Base-by-base conservation (phyloP, 1,140 invertebrate species). In the Helicorthomorpha holstii region DNA sequence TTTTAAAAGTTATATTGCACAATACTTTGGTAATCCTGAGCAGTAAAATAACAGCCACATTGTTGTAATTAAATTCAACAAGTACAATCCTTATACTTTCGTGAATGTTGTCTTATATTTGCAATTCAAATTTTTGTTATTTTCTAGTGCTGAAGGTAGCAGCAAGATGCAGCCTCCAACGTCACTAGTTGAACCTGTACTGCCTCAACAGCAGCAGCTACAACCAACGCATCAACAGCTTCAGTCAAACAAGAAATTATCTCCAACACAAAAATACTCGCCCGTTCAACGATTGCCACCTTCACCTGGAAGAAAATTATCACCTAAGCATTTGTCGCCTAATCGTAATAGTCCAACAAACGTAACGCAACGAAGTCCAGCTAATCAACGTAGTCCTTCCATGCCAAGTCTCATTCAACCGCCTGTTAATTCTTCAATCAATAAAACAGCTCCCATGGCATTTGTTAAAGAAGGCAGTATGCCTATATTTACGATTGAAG, bases 241-340 rank as follows among this genome's bases (percentile, higher is more conserved):
- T 48, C 63, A 55, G 70, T 61, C 42, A 67, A n/a, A n/a, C 29
- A 34, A 67, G 51, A 66, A 51, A 27, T 29, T 29, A 16, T 63
- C 61, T 14, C 62, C 60, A 12, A 55, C 53, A n/a, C 61, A 58
- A 43, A 59, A 58, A 34, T 38, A 52, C 16, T 62, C 60, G 41
- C 56, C 59, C 16, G 26, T 43, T 19, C 52, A 48, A 14, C 52
- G 51, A 23, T 49, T 34, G 16, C 55, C 58, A 21, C 56, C 54
- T 34, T 34, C 29, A 16, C 29, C 29, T 7, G 29, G 29, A 7
- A 42, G 56, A 4, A 50, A 52, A 3, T 50, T 34, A 19, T 54
- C 52, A 27, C 49, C 53, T 38, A 27, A 38, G 25, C 1, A 29
- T 51, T n/a, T 10, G n/a, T n/a, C n/a, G n/a, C n/a, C n/a, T n/a